Base-by-base conservation (phyloP, 2,797 vertebrate genomes). In the Melanotaenia trifasciata region DNA sequence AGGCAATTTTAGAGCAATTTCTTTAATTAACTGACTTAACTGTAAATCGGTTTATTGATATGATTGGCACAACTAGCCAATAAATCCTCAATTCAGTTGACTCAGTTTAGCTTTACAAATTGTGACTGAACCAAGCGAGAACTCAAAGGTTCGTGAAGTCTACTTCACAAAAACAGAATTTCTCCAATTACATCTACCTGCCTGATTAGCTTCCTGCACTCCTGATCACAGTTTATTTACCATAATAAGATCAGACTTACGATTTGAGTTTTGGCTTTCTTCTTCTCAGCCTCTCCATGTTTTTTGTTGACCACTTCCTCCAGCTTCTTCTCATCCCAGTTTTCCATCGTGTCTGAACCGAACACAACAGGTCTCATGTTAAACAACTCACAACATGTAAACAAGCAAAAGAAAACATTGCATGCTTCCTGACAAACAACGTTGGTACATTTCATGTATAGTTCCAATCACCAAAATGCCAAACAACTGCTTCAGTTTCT, bases 261-360 rank as follows among this genome's bases (percentile, higher is more conserved):
- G 77, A 99, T 98, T 89, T 97, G 96, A 26, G 97, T 99, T 95
- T 98, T 98, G 95, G 96, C 94, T 85, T 98, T 99, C 93, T 96
- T 99, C 95, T 97, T 97, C 93, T 99, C 97, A 0, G 96, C 96
- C 86, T 99, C 98, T 85, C 97, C 97, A 56, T 99, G 98, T 83
- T 99, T 99, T 90, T 98, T 96, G 93, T 97, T 97, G 76, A 99
- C 94, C 30, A 99, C 98, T 87, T 99, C 98, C 87, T 99, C 96
- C 88, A 99, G 92, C 81, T 99, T 99, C 94, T 98, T 98, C 92
- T 98, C 97, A 68, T 99, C 98, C 97, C 98, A 99, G 90, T 96
- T 99, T n/a, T 99, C 98, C 98, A 99, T 98, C 8, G 97, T 98
- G 92, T 99, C 98, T 99, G 83, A 38, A 54, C 10, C 22, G 9